Evolutionary conservation across 64 coral and sea anemone genomes (phyloP), one percentile per base, ranked within the genome.

Genomic region (Dendronephthya gigantea): DNA sequence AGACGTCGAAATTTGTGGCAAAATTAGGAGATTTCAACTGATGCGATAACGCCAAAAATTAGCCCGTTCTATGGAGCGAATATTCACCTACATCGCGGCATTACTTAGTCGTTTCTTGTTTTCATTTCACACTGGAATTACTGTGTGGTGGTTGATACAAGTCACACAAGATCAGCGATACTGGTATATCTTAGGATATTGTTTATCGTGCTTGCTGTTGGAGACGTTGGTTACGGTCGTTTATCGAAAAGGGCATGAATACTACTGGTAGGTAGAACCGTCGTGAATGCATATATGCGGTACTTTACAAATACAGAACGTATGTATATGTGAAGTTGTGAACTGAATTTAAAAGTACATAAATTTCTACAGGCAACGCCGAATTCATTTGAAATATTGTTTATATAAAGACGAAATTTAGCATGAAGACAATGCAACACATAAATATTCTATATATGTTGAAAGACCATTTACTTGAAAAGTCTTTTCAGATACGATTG

Each of bases 21-120:
- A n/a, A 23, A n/a, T 2, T n/a, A 62, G 25, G 55, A 5, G 3
- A 19, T 62, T 62, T 62, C 8, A 62, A 5, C 19, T 2, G 17
- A 22, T 13, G 19, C 25, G 13, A n/a, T n/a, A 62, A 62, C 55
- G 25, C 12, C 8, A 5, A 17, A 62, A 22, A 2, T 62, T 62
- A 23, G 55, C 55, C 17, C 0, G 25, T n/a, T 62, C 25, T 62
- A 97, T 97, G 94, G 94, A 97, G 82, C 88, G 85, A 66, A 93
- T 97, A 65, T 97, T 97, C 13, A 89, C 90, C 29, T 97, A 97
- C 28, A 45, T 97, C n/a, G 94, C 94, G 23, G 94, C 94, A 12
- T 52, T 97, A 28, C 91, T 97, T 50, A 93, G 91, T 37, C 85
- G 94, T 23, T 86, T 97, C 10, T 49, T 97, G 33, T 97, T 97